A percentile compares a stretch with the other conserved stretches of the same genome.
phyloP scores from a whole-genome alignment of 2,888 invertebrate species.

The Diaperis boleti region DNA sequence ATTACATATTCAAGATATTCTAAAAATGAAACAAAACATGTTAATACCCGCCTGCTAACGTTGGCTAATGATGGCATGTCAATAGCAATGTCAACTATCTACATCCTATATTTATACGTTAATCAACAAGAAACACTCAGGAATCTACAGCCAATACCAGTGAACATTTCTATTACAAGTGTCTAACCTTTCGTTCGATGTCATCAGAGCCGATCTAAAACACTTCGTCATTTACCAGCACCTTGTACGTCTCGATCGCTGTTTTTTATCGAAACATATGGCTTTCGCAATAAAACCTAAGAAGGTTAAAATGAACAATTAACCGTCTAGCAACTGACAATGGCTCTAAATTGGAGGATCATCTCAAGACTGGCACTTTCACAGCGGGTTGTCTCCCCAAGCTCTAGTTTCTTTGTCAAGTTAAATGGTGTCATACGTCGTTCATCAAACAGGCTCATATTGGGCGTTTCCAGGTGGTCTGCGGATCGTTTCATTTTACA shows the following conservation, averaged over 20 bases:
- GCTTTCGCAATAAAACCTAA: background rate
- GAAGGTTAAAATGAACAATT: constrained; percentile 16
- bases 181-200: background rate
- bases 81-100: background rate
- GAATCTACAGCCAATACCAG: background rate
- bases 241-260: background rate
- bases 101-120: constrained; percentile 2
- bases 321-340: constrained; percentile 4
- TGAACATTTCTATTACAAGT: constrained; percentile 6
- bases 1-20: too few species aligned
- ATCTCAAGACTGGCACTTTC: constrained; percentile 3
- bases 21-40: background rate
- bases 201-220: background rate
- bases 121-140: background rate
- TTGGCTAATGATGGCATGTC: background rate
- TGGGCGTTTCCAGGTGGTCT: constrained; percentile 13
- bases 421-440: constrained; percentile 11
- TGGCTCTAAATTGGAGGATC: constrained; percentile 7
- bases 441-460: background rate
- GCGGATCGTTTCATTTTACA: too few species aligned
- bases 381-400: background rate
- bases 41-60: background rate
- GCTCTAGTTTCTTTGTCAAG: constrained; percentile 11
- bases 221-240: background rate
- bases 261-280: background rate